Evolutionary conservation across 1,140 invertebrate species (phyloP).

Genomic region (Periplaneta americana): DNA sequence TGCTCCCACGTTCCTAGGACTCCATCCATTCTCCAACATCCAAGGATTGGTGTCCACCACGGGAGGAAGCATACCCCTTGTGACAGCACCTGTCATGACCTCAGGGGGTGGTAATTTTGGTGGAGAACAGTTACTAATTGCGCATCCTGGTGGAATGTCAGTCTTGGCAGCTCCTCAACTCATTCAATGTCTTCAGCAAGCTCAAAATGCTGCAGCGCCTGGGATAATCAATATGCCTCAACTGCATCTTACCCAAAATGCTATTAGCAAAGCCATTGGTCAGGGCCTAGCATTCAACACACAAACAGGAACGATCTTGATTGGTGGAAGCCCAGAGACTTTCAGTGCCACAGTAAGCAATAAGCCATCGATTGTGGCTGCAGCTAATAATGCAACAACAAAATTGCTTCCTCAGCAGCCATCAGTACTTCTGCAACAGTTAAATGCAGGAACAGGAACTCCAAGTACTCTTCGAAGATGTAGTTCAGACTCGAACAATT

Average conservation of each 20-base stretch:
- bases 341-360: neutral
- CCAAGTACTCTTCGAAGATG: neutral
- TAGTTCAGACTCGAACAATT: conserved; percentile 5
- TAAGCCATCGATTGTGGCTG: neutral
- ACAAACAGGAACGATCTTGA: conserved; percentile 3
- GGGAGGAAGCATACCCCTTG: neutral
- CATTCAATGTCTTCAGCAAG: conserved; percentile 1
- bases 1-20: neutral
- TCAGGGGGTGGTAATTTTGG: neutral
- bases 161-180: conserved; percentile 9
- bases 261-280: neutral
- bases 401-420: conserved; percentile 2
- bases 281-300: conserved; percentile 1
- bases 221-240: conserved; percentile 4
- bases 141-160: conserved; percentile 4
- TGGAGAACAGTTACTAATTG: conserved; percentile 4
- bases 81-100: neutral
- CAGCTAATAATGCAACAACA: neutral
- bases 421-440: conserved; percentile 4
- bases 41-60: neutral
- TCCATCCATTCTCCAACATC: conserved; percentile 1
- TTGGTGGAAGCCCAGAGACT: conserved; percentile 1
- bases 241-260: neutral
- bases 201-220: neutral
- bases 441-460: neutral